Base-by-base conservation (phyloP, 1,140 invertebrate species). In the Diprion similis region DNA sequence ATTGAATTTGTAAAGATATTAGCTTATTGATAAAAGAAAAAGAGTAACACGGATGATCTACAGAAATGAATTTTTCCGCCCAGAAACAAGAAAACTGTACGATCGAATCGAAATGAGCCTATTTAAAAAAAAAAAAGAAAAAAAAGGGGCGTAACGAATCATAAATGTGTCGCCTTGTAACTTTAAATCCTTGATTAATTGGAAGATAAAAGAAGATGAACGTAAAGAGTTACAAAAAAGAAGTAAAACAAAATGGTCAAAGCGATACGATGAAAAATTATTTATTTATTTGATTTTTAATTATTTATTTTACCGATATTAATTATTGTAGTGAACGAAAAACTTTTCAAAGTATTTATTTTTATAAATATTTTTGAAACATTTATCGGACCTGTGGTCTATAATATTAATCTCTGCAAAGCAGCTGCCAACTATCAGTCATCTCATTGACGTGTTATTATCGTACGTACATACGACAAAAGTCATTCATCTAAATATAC, bases 241-340 rank as follows among this genome's bases (percentile, higher is more conserved):
- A 68, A 74, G 71, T 68, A 19, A 70, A 78, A 82, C 82, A 81
- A 76, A 79, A 79, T 83, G 78, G 75, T 79, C 85, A 82, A 86
- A 84, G 81, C 80, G 80, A 87, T 82, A 81, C 80, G 80, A 78
- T 85, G 83, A 78, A 82, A 81, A 87, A 86, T 84, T 87, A 87
- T 87, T 88, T 88, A 86, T 87, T 88, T 88, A 86, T 87, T 88
- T 87, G 83, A 86, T 82, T 85, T 87, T 84, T 87, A 84, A 85
- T 85, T 86, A 87, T 84, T 87, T 72, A 76, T 75, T 73, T 78
- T 78, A 80, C 78, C 80, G 76, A 83, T 78, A 79, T 83, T 82
- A 82, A 81, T 84, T 81, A 83, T 70, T 77, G 80, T 85, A 85
- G 83, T 76, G 79, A 83, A 81, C 75, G 75, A 79, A 80, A 77